Conservation (phyloP, 2,113 vertebrate species). For the Gymnarchus niloticus region DNA sequence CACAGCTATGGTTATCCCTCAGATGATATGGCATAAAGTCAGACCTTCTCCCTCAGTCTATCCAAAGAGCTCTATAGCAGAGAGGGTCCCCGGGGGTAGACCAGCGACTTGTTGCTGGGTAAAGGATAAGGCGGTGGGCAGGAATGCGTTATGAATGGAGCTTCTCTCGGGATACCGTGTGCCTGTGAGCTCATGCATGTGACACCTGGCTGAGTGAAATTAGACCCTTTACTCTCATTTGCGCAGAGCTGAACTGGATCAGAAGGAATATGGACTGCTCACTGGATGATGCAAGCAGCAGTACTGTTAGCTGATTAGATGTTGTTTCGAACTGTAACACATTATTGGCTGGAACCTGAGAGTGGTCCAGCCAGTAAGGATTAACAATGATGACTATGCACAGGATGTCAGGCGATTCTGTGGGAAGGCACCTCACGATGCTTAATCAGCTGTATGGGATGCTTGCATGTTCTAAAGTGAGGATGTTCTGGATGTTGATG, state of each 20-base stretch:
- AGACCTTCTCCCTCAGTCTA: not conserved
- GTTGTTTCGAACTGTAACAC: not conserved
- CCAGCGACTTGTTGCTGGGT: not conserved
- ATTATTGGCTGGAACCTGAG: not conserved
- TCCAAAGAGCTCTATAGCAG: not conserved
- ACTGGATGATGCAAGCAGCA: not conserved
- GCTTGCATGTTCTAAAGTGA: not conserved
- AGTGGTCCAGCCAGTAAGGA: no score
- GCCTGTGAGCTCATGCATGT: not conserved
- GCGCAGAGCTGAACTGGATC: not conserved
- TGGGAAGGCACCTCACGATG: not conserved
- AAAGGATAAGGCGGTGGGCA: not conserved
- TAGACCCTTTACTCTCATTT: not conserved
- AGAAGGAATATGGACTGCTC: not conserved
- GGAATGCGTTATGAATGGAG: slow-evolving; percentile 1
- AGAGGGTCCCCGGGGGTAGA: not conserved
- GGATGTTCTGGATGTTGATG: not conserved
- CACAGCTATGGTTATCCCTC: not conserved
- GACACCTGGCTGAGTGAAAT: not conserved
- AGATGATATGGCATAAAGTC: not conserved
- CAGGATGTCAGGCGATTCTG: not conserved
- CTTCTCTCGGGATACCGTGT: not conserved
- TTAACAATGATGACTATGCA: not conserved
- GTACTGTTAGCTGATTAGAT: not conserved
- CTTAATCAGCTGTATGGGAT: not conserved